A percentile compares a stretch with the other conserved stretches of the same genome.
Conservation (phyloP, 2,888 invertebrate species). For the Trichogramma evanescens region DNA sequence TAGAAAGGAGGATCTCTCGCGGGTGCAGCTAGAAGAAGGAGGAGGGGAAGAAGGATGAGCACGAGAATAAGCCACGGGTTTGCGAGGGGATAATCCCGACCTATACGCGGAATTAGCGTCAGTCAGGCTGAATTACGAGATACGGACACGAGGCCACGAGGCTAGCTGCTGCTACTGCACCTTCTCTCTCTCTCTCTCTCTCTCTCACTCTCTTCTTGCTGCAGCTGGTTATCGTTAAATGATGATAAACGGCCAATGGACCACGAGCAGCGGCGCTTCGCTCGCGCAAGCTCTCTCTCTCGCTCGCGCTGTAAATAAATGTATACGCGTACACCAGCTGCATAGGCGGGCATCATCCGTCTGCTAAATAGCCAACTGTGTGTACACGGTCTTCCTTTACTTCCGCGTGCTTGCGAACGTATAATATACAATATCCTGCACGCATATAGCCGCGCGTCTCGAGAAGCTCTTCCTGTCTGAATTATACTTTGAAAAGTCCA, state of each 20-base stretch:
- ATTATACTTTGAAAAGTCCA: too few species aligned
- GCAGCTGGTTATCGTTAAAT: constrained; percentile 37
- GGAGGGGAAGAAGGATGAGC: neutral
- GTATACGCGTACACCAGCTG: too few species aligned
- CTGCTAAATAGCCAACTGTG: too few species aligned
- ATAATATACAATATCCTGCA: too few species aligned
- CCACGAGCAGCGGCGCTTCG: neutral
- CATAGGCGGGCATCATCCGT: too few species aligned
- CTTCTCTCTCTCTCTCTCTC: neutral
- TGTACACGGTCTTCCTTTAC: too few species aligned
- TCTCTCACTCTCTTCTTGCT: constrained; percentile 13
- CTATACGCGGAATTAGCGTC: constrained; percentile 37
- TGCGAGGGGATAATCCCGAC: constrained; percentile 32
- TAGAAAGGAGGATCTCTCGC: neutral
- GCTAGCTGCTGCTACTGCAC: neutral
- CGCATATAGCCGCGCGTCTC: too few species aligned
- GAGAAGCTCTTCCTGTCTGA: too few species aligned
- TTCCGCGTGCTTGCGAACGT: too few species aligned
- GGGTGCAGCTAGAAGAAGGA: neutral
- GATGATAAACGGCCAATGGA: constrained; percentile 34
- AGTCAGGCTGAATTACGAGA: constrained; percentile 42
- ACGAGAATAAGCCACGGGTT: constrained; percentile 24
- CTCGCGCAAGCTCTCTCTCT: neutral
- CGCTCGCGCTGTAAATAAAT: too few species aligned
- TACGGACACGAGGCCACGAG: constrained; percentile 24